These are phyloP conservation scores for Herpailurus yagouaroundi DNA, from an alignment of 2,113 vertebrate species.

Conservation along the genomic window DNA sequence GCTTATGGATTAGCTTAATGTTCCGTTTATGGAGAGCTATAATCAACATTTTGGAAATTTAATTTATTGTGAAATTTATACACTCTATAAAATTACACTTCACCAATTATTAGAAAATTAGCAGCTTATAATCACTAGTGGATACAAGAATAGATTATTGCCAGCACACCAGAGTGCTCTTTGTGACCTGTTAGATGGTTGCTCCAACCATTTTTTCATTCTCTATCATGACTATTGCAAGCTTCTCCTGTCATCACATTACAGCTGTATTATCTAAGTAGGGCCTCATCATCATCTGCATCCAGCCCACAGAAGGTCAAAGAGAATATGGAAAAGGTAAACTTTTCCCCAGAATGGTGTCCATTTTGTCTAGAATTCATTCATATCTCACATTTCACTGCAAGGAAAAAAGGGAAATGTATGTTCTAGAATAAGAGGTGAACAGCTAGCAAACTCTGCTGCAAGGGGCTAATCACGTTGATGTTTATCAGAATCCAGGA, in stretches of 20 bases:
- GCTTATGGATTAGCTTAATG: not conserved
- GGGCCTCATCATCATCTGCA: not conserved
- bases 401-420: not conserved
- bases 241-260: too few relatives aligned
- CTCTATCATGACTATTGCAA: not conserved
- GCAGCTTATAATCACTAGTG: not conserved
- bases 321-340: not conserved
- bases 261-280: not conserved
- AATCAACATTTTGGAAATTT: not conserved
- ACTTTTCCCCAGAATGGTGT: not conserved
- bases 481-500: not conserved
- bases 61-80: not conserved
- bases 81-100: too few relatives aligned
- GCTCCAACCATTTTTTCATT: not conserved
- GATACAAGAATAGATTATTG: not conserved
- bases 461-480: not conserved
- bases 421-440: not conserved
- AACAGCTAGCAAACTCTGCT: not conserved
- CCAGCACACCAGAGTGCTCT: rapidly evolving
- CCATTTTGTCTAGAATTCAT: not conserved
- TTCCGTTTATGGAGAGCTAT: not conserved
- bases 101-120: not conserved
- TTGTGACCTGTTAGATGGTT: too few relatives aligned
- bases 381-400: not conserved
- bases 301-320: not conserved